Percentiles rank a stretch among this genome's conserved stretches.
Conservation (phyloP, 2,113 vertebrate species). For the Cyphomyrus discorhynchus region DNA sequence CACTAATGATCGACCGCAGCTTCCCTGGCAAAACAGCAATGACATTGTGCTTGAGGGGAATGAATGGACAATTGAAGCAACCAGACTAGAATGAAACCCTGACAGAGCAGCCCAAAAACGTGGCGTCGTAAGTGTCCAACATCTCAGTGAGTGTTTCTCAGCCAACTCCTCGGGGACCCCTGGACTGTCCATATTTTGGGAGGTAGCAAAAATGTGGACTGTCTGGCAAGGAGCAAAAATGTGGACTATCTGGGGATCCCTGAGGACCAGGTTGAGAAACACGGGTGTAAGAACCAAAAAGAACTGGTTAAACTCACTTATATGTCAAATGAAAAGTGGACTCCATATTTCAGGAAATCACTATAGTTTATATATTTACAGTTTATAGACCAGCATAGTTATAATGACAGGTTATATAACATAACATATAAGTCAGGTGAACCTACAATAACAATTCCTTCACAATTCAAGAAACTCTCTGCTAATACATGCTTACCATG, state of each 20-base stretch:
- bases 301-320: neutral
- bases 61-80: neutral
- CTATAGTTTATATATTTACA: neutral
- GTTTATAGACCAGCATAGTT: neutral
- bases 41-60: neutral
- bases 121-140: neutral
- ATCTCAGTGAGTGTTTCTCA: neutral
- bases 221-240: neutral
- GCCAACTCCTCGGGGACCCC: neutral
- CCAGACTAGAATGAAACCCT: neutral
- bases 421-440: neutral
- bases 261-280: neutral
- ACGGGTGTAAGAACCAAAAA: neutral
- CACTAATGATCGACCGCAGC: neutral
- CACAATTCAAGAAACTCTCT: neutral
- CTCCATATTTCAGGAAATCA: neutral
- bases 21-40: neutral
- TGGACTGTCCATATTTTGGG: neutral
- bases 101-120: neutral
- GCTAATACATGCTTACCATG: neutral
- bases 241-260: neutral
- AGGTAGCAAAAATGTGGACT: neutral
- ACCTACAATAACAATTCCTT: neutral
- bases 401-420: slow-evolving; percentile 2
- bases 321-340: neutral